These are phyloP conservation scores for Rattus rattus DNA, from an alignment of 2,113 vertebrate genomes.

Conservation along the genomic window DNA sequence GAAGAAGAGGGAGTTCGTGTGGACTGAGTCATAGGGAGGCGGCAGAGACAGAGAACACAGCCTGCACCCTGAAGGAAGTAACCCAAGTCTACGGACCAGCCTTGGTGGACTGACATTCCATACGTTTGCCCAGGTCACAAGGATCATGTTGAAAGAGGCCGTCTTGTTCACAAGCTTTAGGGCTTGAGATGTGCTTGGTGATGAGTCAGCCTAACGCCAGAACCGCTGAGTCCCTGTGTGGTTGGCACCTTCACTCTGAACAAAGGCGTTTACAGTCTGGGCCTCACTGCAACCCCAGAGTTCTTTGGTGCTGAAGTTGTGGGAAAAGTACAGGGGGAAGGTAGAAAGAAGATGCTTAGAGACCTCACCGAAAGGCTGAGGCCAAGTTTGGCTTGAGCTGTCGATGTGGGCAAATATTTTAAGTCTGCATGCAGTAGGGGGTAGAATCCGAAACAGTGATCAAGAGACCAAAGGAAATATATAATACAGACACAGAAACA, in stretches of 20 bases:
- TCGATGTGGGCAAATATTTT: neutral
- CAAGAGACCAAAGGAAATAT: neutral
- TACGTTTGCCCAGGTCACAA: neutral
- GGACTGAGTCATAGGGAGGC: neutral
- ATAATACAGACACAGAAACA: neutral
- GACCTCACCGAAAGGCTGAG: neutral
- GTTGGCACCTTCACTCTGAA: neutral
- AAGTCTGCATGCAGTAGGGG: neutral
- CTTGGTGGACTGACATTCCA: neutral
- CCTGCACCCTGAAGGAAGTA: neutral
- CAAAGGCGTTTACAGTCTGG: neutral
- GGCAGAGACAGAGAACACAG: neutral
- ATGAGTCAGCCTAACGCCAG: neutral
- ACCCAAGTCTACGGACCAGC: neutral
- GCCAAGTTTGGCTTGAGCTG: neutral
- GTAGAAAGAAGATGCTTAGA: neutral
- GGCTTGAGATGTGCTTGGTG: neutral
- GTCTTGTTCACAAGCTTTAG: too few species aligned
- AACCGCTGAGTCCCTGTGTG: neutral
- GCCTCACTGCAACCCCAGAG: neutral
- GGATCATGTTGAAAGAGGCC: too few species aligned
- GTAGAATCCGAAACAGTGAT: neutral
- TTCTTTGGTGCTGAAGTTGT: neutral
- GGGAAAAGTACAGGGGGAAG: neutral
- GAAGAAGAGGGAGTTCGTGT: neutral